Evolutionary conservation across 2,113 vertebrate genomes (phyloP), one percentile per base, ranked within the genome.

Genomic region (Pogona vitticeps): DNA sequence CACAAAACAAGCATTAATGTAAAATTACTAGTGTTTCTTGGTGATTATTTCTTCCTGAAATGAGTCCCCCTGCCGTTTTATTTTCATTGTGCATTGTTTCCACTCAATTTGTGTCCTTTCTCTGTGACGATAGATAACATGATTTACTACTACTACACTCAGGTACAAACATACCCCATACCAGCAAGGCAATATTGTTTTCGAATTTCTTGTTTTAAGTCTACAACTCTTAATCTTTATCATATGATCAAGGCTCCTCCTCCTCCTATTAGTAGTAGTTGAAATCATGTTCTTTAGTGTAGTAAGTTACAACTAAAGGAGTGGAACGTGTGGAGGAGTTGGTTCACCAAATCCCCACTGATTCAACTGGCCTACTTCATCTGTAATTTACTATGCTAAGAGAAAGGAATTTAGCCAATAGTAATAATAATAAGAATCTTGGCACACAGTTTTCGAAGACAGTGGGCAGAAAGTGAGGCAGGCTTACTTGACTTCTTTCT

Each of bases 1-100:
- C 87, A 95, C 93, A 96, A 96, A 97, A 94, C 92, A 95, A 90
- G 93, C 95, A 96, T 96, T 96, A 93, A 95, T 92, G 86, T 89
- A 94, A 95, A 96, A 96, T 97, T 96, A 96, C 94, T 92, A 86
- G 90, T 93, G 94, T 96, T 94, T 94, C 91, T 93, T 94, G 92
- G 91, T 93, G 93, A 97, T 91, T 96, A 92, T 88, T 93, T 95
- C 94, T 94, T 91, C 82, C 91, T 96, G 95, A 96, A 96, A 95
- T 63, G 33, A 6, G 7, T 95, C 95, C 94, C 95, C 95, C 95
- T 94, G 93, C 95, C 95, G 93, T 93, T 83, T 46, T 46, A 38
- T 76, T 76, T 84, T 96, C 95, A 94, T 88, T 94, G 94, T 94
- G 94, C 95, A 95, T 96, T 96, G 93, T 96, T 95, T 94, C 80